phyloP scores from a whole-genome alignment of 1,140 invertebrate genomes.

The Thereuonema tuberculata region DNA sequence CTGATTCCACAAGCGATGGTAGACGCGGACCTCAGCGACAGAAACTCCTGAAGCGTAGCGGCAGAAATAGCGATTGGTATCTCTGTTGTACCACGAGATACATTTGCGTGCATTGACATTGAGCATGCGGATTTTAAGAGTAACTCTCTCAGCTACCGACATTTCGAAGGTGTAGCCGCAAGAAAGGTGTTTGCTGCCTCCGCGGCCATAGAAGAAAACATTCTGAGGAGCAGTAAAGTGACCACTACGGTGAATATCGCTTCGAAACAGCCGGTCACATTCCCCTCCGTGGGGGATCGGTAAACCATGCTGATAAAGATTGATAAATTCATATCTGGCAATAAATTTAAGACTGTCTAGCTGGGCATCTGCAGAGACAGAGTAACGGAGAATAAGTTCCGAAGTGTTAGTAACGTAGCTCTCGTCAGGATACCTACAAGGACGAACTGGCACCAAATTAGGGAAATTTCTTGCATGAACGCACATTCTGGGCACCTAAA shows the following conservation, averaged over 20 bases:
- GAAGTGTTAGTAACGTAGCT: conserved; percentile 58
- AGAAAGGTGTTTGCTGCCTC: conserved; percentile 52
- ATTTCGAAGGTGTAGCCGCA: conserved; percentile 60
- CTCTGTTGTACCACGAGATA: conserved; percentile 49
- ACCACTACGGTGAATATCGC: conserved; percentile 36
- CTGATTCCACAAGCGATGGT: not conserved
- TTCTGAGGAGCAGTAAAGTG: conserved; percentile 54
- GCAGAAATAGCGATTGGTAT: conserved; percentile 54
- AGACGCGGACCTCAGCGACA: conserved; percentile 2
- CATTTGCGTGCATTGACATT: conserved; percentile 54
- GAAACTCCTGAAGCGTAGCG: conserved; percentile 4
- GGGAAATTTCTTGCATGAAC: conserved; percentile 48
- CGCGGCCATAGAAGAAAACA: conserved; percentile 58
- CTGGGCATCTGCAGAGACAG: not conserved
- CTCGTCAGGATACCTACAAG: conserved; percentile 51
- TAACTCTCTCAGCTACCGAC: conserved; percentile 44
- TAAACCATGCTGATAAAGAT: conserved; percentile 58
- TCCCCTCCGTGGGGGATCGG: conserved; percentile 38
- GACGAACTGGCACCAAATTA: conserved; percentile 54
- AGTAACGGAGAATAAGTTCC: conserved; percentile 33
- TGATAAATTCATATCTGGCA: conserved; percentile 66
- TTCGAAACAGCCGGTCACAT: conserved; percentile 42
- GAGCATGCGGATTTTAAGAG: conserved; percentile 51
- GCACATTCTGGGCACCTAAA: conserved; percentile 59
- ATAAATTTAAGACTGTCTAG: conserved; percentile 40